phyloP scores from a whole-genome alignment of 2,797 vertebrate species.

The Crocidura indochinensis region DNA sequence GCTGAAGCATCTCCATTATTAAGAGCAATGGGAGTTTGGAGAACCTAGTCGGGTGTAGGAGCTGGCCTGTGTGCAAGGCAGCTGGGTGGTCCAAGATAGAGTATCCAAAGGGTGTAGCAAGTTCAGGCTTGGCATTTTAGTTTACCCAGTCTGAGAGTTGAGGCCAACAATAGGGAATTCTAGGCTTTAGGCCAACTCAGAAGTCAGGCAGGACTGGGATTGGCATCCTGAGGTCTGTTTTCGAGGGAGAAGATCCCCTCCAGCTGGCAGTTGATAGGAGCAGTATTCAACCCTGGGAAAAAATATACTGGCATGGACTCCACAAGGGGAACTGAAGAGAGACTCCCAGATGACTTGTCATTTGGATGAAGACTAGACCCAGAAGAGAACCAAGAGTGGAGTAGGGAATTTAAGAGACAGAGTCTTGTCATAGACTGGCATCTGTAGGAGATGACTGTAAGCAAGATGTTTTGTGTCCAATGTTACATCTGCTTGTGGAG shows the following conservation, averaged over 20 bases:
- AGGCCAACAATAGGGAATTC: conserved; percentile 76
- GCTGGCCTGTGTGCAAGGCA: conserved; percentile 59
- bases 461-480: background rate
- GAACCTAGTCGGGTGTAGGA: conserved; percentile 52
- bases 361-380: background rate
- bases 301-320: background rate
- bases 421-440: rapidly evolving
- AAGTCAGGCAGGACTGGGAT: conserved; percentile 68
- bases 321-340: background rate
- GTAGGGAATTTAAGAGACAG: background rate
- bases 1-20: background rate
- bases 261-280: conserved; percentile 53
- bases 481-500: background rate
- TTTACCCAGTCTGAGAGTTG: conserved; percentile 69
- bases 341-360: background rate
- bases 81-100: conserved; percentile 80
- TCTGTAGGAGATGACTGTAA: background rate
- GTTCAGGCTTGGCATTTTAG: conserved; percentile 81
- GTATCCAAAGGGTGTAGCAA: conserved; percentile 78
- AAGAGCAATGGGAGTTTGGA: conserved; percentile 50
- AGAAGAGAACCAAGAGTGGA: background rate
- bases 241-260: conserved; percentile 55
- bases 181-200: conserved; percentile 79
- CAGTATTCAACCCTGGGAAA: conserved; percentile 15
- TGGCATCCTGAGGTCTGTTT: conserved; percentile 71